Conservation (phyloP, 2,888 invertebrate genomes). For the Drosophila fungiperda region DNA sequence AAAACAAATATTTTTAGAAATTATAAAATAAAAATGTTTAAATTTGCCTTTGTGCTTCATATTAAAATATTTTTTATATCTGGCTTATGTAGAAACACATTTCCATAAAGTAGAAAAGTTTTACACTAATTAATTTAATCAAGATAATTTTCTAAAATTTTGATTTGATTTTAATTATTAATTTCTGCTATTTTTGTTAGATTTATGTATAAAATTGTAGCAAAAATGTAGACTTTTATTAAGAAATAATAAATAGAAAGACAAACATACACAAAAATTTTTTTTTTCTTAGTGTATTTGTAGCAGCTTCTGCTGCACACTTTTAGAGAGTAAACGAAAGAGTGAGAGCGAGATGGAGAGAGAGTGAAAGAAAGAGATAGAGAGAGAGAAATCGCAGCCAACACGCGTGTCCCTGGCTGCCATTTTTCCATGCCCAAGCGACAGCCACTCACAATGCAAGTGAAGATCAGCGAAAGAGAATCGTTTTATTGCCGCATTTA, state of each 20-base stretch:
- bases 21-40: neutral
- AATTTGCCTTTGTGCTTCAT: neutral
- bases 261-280: neutral
- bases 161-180: neutral
- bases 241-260: neutral
- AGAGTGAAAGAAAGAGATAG: neutral
- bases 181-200: neutral
- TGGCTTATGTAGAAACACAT: too few species aligned
- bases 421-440: conserved; percentile 37
- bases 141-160: too few species aligned
- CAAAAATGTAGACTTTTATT: neutral
- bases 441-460: conserved; percentile 25
- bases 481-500: conserved; percentile 68
- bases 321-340: conserved; percentile 13
- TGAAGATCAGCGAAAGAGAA: conserved; percentile 38
- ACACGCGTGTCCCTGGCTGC: conserved; percentile 68
- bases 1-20: neutral
- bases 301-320: conserved; percentile 46
- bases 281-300: conserved; percentile 1
- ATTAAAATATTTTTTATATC: neutral
- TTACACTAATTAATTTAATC: too few species aligned
- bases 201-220: neutral
- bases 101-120: neutral
- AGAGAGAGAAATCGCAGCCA: conserved; percentile 1
- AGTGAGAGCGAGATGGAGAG: neutral